A percentile compares a stretch with the other conserved stretches of the same genome.
These are phyloP conservation scores for Zaprionus kolodkinae DNA, from an alignment of 1,140 invertebrate species.

Conservation along the genomic window DNA sequence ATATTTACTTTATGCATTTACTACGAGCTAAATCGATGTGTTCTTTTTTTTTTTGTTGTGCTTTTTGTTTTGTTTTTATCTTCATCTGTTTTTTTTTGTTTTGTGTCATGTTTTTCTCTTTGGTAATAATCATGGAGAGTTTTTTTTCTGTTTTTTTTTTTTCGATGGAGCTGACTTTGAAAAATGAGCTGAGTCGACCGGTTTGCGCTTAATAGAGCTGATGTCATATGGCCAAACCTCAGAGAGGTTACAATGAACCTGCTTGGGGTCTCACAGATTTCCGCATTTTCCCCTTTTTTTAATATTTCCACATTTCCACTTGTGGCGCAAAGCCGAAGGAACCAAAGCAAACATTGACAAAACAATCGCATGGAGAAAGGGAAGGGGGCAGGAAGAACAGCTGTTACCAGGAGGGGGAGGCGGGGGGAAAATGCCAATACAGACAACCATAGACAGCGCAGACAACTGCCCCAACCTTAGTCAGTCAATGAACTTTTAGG, in stretches of 20 bases:
- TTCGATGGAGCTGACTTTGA: slow-evolving; percentile 57
- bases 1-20: slow-evolving; percentile 62
- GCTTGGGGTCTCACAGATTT: slow-evolving; percentile 33
- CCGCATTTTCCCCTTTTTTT: slow-evolving; percentile 12
- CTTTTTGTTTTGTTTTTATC: slow-evolving; percentile 12
- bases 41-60: background rate
- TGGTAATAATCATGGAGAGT: slow-evolving; percentile 36
- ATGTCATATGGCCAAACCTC: slow-evolving; percentile 61
- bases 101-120: slow-evolving; percentile 34
- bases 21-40: slow-evolving; percentile 19
- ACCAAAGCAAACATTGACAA: slow-evolving; percentile 61
- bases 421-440: slow-evolving; percentile 61
- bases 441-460: slow-evolving; percentile 18
- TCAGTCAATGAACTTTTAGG: slow-evolving; percentile 78
- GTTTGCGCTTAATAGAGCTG: slow-evolving; percentile 69
- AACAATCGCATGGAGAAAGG: slow-evolving; percentile 54
- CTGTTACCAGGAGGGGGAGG: slow-evolving; percentile 32
- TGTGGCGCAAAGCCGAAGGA: slow-evolving; percentile 32
- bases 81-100: slow-evolving; percentile 23
- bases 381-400: slow-evolving; percentile 42
- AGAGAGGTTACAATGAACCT: slow-evolving; percentile 49
- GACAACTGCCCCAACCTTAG: slow-evolving; percentile 46
- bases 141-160: slow-evolving; percentile 37
- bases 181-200: slow-evolving; percentile 75
- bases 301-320: slow-evolving; percentile 39